Conservation (phyloP, 1,140 invertebrate genomes). For the Dysdera silvatica region DNA sequence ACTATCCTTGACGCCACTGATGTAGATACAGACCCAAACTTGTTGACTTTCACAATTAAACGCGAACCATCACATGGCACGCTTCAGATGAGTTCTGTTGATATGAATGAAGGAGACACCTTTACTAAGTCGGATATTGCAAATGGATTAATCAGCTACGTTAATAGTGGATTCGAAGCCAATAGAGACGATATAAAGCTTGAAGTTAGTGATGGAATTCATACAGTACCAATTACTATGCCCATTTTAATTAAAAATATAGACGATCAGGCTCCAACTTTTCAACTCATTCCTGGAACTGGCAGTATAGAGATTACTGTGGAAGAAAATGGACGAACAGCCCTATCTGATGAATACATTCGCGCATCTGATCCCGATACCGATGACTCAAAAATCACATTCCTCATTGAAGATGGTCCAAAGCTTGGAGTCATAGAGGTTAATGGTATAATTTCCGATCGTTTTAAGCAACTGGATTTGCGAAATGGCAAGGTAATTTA, state of each 20-base stretch:
- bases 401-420: slow-evolving; percentile 38
- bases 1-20: slow-evolving; percentile 42
- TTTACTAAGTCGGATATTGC: slow-evolving; percentile 40
- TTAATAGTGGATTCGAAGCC: slow-evolving; percentile 38
- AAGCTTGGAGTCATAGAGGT: slow-evolving; percentile 38
- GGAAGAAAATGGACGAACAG: slow-evolving; percentile 38
- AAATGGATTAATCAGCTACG: slow-evolving; percentile 40
- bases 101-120: slow-evolving; percentile 37
- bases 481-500: slow-evolving; percentile 38
- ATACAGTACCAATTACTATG: slow-evolving; percentile 41
- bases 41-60: slow-evolving; percentile 40
- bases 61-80: slow-evolving; percentile 40
- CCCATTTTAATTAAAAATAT: slow-evolving; percentile 40
- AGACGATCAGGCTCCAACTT: slow-evolving; percentile 42
- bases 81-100: slow-evolving; percentile 38
- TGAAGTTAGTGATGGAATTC: slow-evolving; percentile 45
- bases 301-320: slow-evolving; percentile 37
- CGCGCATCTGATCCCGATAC: slow-evolving; percentile 41
- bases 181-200: slow-evolving; percentile 40
- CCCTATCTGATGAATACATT: slow-evolving; percentile 38
- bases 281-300: slow-evolving; percentile 35
- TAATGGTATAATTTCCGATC: slow-evolving; percentile 33
- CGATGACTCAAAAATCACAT: slow-evolving; percentile 38
- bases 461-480: slow-evolving; percentile 43
- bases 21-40: slow-evolving; percentile 38